phyloP scores from a whole-genome alignment of 2,888 invertebrate genomes.

The Flabesymbios commensalis region DNA sequence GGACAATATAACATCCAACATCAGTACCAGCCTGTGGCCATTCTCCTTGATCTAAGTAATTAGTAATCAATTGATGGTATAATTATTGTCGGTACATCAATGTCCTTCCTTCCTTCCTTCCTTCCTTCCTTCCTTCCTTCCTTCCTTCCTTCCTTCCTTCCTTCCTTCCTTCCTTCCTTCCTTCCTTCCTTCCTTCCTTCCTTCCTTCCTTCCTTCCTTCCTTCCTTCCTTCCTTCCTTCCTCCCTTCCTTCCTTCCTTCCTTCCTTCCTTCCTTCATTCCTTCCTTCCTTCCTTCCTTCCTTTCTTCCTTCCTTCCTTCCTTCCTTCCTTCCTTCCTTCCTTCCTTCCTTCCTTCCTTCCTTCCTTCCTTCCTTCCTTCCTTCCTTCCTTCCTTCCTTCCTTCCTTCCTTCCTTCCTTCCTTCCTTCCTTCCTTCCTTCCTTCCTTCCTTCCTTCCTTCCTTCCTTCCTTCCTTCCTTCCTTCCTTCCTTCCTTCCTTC shows the following conservation, averaged over 20 bases:
- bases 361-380: constrained; percentile 17
- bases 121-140: constrained; percentile 22
- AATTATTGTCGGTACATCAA: too few species aligned
- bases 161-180: constrained; percentile 22
- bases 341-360: constrained; percentile 21
- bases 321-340: constrained; percentile 21
- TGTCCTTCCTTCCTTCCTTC: constrained; percentile 13
- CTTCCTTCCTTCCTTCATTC: constrained; percentile 20
- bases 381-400: constrained; percentile 11
- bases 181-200: constrained; percentile 22
- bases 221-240: constrained; percentile 15
- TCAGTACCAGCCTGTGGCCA: too few species aligned
- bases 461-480: constrained; percentile 29
- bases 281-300: constrained; percentile 20
- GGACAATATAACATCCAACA: too few species aligned
- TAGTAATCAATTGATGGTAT: too few species aligned
- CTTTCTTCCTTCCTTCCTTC: constrained; percentile 15
- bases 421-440: constrained; percentile 13
- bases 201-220: constrained; percentile 20
- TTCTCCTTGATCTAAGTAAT: too few species aligned
- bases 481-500: constrained; percentile 30
- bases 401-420: constrained; percentile 18
- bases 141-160: constrained; percentile 21
- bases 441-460: constrained; percentile 19
- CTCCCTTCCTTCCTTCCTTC: constrained; percentile 22